A percentile compares a stretch with the other conserved stretches of the same genome.
These are phyloP conservation scores for Alexandromys oeconomus DNA, from an alignment of 2,797 vertebrate species.

Conservation along the genomic window DNA sequence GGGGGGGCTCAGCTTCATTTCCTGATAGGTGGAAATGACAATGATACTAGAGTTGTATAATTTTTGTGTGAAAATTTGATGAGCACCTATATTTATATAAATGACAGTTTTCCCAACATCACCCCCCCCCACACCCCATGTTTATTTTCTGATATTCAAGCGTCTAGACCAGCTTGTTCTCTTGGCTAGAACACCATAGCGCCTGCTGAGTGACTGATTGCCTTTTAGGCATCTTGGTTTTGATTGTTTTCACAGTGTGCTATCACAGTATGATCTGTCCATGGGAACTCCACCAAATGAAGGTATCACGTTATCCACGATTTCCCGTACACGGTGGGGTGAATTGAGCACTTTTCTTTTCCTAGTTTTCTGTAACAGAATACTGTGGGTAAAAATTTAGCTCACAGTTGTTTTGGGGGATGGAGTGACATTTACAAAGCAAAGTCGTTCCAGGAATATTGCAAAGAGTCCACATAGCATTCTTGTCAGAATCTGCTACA, in stretches of 20 bases:
- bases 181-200: not conserved
- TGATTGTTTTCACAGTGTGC: not conserved
- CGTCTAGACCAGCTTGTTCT: not conserved
- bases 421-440: conserved; percentile 67
- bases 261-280: not conserved
- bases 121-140: not conserved
- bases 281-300: not conserved
- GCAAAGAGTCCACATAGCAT: not conserved
- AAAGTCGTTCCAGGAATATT: conserved; percentile 57
- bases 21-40: not conserved
- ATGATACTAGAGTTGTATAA: not conserved
- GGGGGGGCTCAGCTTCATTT: conserved; percentile 9
- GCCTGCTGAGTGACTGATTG: not conserved
- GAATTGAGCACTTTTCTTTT: conserved; percentile 54
- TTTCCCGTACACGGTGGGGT: not conserved
- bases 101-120: not conserved
- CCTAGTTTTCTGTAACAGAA: conserved; percentile 38
- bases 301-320: not conserved
- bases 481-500: conserved; percentile 56
- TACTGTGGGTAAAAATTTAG: conserved; percentile 45
- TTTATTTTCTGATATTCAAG: conserved; percentile 36
- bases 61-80: conserved; percentile 26
- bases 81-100: not conserved
- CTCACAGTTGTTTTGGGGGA: conserved; percentile 60
- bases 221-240: conserved; percentile 25